Conservation (phyloP, 2,888 invertebrate genomes). For the Agonum fuliginosum region DNA sequence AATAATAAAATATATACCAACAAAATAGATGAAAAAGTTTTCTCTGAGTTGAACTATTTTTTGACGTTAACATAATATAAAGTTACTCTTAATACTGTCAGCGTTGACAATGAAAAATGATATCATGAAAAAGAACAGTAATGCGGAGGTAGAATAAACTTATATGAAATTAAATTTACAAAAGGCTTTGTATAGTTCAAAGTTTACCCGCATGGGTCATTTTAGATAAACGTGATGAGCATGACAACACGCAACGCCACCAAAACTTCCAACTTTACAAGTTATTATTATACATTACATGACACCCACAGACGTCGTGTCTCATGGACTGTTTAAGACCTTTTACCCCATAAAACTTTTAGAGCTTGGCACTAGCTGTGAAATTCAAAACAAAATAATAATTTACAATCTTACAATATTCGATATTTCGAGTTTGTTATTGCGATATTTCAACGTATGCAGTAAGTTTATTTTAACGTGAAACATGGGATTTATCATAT, state of each 20-base stretch:
- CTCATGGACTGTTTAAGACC: slow-evolving; percentile 21
- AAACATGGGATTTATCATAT: too few relatives aligned
- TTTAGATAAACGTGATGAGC: slow-evolving; percentile 16
- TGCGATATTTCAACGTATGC: too few relatives aligned
- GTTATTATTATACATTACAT: slow-evolving; percentile 8
- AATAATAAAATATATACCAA: too few relatives aligned
- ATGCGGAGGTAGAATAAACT: slow-evolving; percentile 16
- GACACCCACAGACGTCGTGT: background rate
- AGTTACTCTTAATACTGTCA: background rate
- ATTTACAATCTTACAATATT: too few relatives aligned
- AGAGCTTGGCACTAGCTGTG: too few relatives aligned
- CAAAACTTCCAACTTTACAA: slow-evolving; percentile 2
- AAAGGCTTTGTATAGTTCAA: slow-evolving; percentile 1
- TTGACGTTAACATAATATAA: background rate
- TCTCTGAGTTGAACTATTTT: too few relatives aligned
- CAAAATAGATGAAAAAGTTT: too few relatives aligned
- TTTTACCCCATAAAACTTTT: too few relatives aligned
- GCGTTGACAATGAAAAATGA: background rate
- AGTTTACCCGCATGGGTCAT: slow-evolving; percentile 25
- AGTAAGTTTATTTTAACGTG: too few relatives aligned
- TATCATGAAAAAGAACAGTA: background rate
- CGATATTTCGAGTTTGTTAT: too few relatives aligned
- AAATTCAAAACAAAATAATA: too few relatives aligned
- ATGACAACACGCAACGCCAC: slow-evolving; percentile 1
- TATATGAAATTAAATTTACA: slow-evolving; percentile 14